A percentile compares a stretch with the other conserved stretches of the same genome.
Evolutionary conservation across 2,888 invertebrate species (phyloP).

Genomic region (Elaeidobius kamerunicus): DNA sequence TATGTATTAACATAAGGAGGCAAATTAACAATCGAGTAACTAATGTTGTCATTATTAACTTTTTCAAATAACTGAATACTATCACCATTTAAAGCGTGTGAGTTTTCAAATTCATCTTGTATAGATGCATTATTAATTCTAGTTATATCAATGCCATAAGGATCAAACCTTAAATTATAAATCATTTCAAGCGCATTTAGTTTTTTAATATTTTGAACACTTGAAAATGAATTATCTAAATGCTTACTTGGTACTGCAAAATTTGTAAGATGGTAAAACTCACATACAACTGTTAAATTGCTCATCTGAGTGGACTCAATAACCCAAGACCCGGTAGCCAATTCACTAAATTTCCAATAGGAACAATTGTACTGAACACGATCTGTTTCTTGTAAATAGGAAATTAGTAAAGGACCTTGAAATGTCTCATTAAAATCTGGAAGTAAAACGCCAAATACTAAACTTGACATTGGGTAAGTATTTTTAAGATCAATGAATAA

Average conservation of each 20-base stretch:
- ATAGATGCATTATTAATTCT: too few species aligned
- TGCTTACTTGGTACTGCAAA: slow-evolving; percentile 7
- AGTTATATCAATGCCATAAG: neutral
- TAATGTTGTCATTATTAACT: neutral
- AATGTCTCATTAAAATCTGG: slow-evolving; percentile 26
- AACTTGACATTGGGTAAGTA: slow-evolving; percentile 4
- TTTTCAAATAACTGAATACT: neutral
- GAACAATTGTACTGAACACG: slow-evolving; percentile 29
- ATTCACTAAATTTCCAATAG: slow-evolving; percentile 29
- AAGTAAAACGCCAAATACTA: slow-evolving; percentile 30
- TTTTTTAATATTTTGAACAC: neutral
- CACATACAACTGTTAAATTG: slow-evolving; percentile 10
- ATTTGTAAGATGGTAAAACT: slow-evolving; percentile 26
- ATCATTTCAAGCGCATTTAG: neutral
- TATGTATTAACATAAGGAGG: too few species aligned
- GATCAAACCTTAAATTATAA: neutral
- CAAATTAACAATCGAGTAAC: too few species aligned
- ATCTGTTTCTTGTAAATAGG: slow-evolving; percentile 7
- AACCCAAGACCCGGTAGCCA: slow-evolving; percentile 15
- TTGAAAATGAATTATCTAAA: neutral
- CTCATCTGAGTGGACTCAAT: slow-evolving; percentile 6
- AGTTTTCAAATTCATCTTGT: too few species aligned
- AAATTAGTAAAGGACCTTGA: slow-evolving; percentile 18
- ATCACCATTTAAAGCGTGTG: too few species aligned
- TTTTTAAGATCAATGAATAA: slow-evolving; percentile 27